phyloP scores from a whole-genome alignment of 2,797 vertebrate genomes.

The Coracias cyanogaster region DNA sequence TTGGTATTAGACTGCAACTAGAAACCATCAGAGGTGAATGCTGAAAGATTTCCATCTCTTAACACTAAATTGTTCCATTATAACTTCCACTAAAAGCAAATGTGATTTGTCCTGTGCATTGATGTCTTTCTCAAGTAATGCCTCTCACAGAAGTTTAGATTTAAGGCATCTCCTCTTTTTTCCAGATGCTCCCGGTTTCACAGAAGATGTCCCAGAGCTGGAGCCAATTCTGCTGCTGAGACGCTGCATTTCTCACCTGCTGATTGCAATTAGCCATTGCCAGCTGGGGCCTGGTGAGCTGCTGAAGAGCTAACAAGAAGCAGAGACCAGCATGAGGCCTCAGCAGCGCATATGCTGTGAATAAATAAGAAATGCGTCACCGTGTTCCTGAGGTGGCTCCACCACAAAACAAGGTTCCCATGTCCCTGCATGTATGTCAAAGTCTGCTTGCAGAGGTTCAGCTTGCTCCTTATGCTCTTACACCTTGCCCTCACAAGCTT shows the following conservation, averaged over 20 bases:
- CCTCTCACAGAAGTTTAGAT: conserved; percentile 55
- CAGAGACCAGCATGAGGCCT: conserved; percentile 45
- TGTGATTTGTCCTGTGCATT: conserved; percentile 5
- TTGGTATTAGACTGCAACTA: neutral
- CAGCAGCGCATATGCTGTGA: neutral
- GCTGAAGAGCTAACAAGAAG: conserved; percentile 76
- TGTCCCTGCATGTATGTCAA: neutral
- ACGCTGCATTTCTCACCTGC: conserved; percentile 76
- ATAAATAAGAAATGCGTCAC: conserved; percentile 30
- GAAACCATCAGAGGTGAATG: neutral
- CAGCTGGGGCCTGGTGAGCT: conserved; percentile 71
- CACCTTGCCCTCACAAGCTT: neutral
- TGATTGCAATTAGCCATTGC: conserved; percentile 76
- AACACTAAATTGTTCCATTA: conserved; percentile 50
- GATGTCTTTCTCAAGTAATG: conserved; percentile 61
- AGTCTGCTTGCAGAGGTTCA: neutral
- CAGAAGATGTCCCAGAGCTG: conserved; percentile 49
- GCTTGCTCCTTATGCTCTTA: neutral
- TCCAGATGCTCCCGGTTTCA: conserved; percentile 4
- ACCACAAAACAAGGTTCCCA: neutral
- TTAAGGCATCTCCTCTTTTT: conserved; percentile 61
- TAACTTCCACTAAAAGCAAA: conserved; percentile 37
- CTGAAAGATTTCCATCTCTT: conserved; percentile 6
- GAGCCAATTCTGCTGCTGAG: conserved; percentile 68
- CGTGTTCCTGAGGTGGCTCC: neutral